A percentile compares a stretch with the other conserved stretches of the same genome.
Evolutionary conservation across 2,888 invertebrate genomes (phyloP).

Genomic region (Euspilapteryx auroguttella): DNA sequence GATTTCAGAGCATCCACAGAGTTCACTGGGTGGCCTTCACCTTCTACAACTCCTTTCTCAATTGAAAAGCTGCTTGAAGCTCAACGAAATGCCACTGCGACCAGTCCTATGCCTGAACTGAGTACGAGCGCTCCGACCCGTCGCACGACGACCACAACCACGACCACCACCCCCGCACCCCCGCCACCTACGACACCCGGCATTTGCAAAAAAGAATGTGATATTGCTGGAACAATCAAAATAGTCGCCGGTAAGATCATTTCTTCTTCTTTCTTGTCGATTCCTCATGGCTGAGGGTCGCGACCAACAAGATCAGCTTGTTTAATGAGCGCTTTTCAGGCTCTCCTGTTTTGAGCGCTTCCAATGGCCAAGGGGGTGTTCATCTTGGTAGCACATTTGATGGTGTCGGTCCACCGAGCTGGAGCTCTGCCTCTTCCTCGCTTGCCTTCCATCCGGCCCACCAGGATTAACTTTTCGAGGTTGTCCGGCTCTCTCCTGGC

Average conservation of each 20-base stretch:
- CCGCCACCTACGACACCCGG: conserved; percentile 81
- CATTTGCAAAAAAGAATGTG: conserved; percentile 75
- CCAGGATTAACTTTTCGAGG: too few relatives aligned
- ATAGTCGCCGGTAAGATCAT: conserved; percentile 73
- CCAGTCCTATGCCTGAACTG: conserved; percentile 46
- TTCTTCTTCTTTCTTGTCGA: too few relatives aligned
- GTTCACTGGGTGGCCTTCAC: conserved; percentile 90
- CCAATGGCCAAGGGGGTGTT: too few relatives aligned
- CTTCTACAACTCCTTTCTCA: conserved; percentile 84
- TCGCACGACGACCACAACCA: conserved; percentile 57
- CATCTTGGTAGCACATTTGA: too few relatives aligned
- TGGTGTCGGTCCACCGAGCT: too few relatives aligned
- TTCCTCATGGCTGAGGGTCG: too few relatives aligned
- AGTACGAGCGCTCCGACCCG: conserved; percentile 51
- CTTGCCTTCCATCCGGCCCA: too few relatives aligned
- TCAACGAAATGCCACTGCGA: conserved; percentile 63
- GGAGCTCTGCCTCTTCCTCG: too few relatives aligned
- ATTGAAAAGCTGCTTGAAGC: conserved; percentile 78
- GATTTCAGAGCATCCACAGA: conserved; percentile 76
- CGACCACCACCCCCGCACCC: conserved; percentile 69
- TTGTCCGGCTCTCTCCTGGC: too few relatives aligned
- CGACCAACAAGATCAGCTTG: too few relatives aligned
- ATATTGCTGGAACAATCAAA: conserved; percentile 84
- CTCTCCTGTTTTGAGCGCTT: too few relatives aligned
- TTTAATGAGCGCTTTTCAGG: too few relatives aligned